Evolutionary conservation across 2,888 invertebrate genomes (phyloP).

Genomic region (Oeneis ivallda): DNA sequence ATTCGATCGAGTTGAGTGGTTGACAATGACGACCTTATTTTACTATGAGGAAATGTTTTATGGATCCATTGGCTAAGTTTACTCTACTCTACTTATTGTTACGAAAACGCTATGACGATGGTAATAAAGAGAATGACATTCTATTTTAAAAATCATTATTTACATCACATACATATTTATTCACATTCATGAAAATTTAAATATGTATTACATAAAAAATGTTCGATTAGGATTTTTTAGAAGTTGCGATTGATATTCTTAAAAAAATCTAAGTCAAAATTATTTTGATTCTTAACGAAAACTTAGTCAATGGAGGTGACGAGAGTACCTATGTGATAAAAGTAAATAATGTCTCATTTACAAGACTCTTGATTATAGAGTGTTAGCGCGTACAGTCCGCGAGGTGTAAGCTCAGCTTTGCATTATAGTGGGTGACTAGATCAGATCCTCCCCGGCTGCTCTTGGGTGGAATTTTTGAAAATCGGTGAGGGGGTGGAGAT

Average conservation of each 20-base stretch:
- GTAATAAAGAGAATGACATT: too few relatives aligned
- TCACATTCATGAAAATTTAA: too few relatives aligned
- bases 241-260: too few relatives aligned
- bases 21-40: not conserved
- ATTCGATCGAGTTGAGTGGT: slow-evolving; percentile 12
- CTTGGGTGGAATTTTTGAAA: too few relatives aligned
- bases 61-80: slow-evolving; percentile 14
- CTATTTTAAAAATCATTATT: too few relatives aligned
- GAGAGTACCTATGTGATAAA: slow-evolving; percentile 7
- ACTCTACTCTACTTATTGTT: not conserved
- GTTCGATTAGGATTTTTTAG: too few relatives aligned
- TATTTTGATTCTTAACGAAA: not conserved
- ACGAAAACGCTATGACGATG: not conserved
- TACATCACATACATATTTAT: too few relatives aligned
- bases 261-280: not conserved
- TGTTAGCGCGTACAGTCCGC: not conserved
- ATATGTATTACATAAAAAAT: too few relatives aligned
- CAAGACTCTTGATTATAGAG: slow-evolving; percentile 9
- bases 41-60: not conserved
- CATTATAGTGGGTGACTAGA: too few relatives aligned
- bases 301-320: slow-evolving; percentile 16
- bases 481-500: too few relatives aligned
- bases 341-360: slow-evolving; percentile 11
- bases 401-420: too few relatives aligned
- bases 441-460: too few relatives aligned